Percentiles rank a stretch among this genome's conserved stretches.
These are phyloP conservation scores for Thoracochromis brauschi DNA, from an alignment of 2,113 vertebrate species.

Conservation along the genomic window DNA sequence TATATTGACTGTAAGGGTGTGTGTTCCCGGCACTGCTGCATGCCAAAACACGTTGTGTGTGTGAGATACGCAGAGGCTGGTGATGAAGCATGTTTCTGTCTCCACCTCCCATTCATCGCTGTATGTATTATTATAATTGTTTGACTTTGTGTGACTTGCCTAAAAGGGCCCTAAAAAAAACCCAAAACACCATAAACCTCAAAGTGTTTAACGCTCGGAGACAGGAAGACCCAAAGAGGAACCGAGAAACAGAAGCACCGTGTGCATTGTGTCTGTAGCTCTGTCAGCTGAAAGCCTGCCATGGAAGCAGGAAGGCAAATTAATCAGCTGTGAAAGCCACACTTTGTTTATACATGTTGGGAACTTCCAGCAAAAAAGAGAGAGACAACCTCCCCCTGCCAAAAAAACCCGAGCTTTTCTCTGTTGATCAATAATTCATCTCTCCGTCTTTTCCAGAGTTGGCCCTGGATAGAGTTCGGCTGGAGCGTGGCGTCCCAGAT, in stretches of 20 bases:
- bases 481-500: neutral
- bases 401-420: neutral
- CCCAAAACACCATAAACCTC: neutral
- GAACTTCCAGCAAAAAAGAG: neutral
- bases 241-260: neutral
- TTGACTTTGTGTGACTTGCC: neutral
- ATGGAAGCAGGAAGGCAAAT: neutral
- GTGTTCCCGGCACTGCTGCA: neutral
- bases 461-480: neutral
- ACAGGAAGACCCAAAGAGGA: constrained; percentile 17
- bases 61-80: neutral
- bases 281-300: neutral
- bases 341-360: neutral
- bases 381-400: neutral
- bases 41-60: neutral
- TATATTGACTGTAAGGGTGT: neutral
- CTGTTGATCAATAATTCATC: constrained; percentile 32
- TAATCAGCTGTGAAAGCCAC: neutral
- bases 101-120: neutral
- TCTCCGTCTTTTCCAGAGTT: constrained; percentile 41
- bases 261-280: neutral
- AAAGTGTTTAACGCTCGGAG: neutral
- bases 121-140: neutral
- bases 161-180: neutral
- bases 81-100: neutral